These are phyloP conservation scores for Notamacropus eugenii DNA, from an alignment of 2,797 vertebrate genomes.

Conservation along the genomic window DNA sequence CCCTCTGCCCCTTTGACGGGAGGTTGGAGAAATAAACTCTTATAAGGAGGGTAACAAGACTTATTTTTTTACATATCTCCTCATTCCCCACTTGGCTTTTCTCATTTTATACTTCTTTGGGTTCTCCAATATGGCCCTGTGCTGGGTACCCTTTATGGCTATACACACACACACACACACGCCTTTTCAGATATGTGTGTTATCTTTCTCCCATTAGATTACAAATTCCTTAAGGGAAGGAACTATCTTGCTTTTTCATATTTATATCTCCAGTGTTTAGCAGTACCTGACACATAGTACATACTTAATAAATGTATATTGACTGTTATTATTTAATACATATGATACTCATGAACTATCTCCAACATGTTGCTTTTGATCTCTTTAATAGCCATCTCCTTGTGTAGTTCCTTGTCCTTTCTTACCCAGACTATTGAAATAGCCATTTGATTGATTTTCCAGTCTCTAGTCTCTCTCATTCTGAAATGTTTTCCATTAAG, in stretches of 20 bases:
- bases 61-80: background rate
- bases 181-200: background rate
- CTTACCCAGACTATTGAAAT: background rate
- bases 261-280: background rate
- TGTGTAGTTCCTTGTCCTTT: background rate
- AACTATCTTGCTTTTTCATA: background rate
- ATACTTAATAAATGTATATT: background rate
- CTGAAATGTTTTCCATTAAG: background rate
- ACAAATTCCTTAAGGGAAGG: background rate
- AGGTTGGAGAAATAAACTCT: background rate
- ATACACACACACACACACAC: background rate
- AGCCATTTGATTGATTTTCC: background rate
- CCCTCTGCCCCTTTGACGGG: background rate
- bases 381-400: background rate
- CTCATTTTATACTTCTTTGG: background rate
- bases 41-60: background rate
- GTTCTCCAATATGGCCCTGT: background rate
- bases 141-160: background rate
- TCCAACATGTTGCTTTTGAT: background rate
- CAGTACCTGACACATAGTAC: background rate
- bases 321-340: background rate
- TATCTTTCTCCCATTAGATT: background rate
- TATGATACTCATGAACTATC: background rate
- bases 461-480: background rate
- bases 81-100: background rate